Percentiles rank a stretch among this genome's conserved stretches.
phyloP scores from a whole-genome alignment of 2,113 vertebrate genomes.

The Sander lucioperca region DNA sequence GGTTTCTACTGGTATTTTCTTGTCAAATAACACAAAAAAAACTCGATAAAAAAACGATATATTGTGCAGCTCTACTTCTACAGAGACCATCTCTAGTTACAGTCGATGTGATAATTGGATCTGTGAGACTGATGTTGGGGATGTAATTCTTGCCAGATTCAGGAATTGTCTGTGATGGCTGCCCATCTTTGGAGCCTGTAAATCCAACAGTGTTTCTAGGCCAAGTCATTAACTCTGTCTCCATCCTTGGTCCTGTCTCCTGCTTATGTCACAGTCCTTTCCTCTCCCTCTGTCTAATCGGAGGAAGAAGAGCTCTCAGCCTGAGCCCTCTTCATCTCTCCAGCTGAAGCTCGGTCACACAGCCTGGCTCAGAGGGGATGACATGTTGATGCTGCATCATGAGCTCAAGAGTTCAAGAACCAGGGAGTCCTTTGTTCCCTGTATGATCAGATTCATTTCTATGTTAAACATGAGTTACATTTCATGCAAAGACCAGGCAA shows the following conservation, averaged over 20 bases:
- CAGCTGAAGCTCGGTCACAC: background rate
- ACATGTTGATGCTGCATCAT: background rate
- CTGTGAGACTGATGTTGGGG: background rate
- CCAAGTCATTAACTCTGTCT: slow-evolving; percentile 17
- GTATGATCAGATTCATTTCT: background rate
- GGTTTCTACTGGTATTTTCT: too few species aligned
- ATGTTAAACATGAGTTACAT: background rate
- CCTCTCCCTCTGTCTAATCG: slow-evolving; percentile 1
- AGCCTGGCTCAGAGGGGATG: background rate
- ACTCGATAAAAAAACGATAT: too few species aligned
- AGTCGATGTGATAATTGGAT: background rate
- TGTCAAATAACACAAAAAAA: too few species aligned
- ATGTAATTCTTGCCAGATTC: background rate
- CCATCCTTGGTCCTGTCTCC: background rate
- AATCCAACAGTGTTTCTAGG: background rate
- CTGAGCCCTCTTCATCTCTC: slow-evolving; percentile 1
- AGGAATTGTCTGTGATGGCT: background rate
- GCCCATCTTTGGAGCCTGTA: background rate
- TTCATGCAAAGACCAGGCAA: background rate
- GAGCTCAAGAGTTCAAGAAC: background rate
- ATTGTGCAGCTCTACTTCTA: background rate
- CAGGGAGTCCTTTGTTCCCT: background rate
- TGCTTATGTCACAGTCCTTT: background rate
- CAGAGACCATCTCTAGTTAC: background rate
- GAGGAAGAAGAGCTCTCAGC: background rate